phyloP scores from a whole-genome alignment of 2,888 invertebrate genomes.

The Apotomis betuletana region DNA sequence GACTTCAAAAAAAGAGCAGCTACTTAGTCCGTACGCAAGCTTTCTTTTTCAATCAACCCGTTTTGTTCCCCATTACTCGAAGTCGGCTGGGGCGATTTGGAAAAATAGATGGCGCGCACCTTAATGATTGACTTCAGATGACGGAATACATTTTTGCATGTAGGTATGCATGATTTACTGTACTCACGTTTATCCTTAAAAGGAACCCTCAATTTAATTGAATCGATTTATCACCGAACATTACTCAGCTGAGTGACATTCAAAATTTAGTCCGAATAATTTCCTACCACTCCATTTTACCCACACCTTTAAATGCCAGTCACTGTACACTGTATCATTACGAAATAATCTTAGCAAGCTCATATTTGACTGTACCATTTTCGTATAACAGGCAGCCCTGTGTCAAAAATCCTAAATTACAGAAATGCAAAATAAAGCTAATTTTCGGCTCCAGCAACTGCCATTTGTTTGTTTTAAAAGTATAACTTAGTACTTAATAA shows the following conservation, averaged over 20 bases:
- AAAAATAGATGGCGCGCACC: too few species aligned
- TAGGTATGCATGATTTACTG: neutral
- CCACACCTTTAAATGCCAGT: conserved; percentile 17
- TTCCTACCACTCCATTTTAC: conserved; percentile 16
- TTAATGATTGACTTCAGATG: too few species aligned
- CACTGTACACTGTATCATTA: neutral
- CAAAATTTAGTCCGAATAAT: conserved; percentile 14
- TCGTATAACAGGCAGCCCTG: neutral
- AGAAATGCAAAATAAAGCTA: too few species aligned
- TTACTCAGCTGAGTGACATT: conserved; percentile 29
- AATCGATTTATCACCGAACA: conserved; percentile 9
- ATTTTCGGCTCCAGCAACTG: too few species aligned
- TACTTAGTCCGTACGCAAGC: too few species aligned
- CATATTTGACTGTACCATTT: neutral
- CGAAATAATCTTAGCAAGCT: neutral
- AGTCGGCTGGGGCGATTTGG: too few species aligned
- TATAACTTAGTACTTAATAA: too few species aligned
- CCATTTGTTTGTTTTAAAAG: too few species aligned
- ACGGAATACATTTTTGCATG: too few species aligned
- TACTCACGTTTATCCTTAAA: neutral
- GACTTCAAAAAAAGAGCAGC: too few species aligned
- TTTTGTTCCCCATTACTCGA: too few species aligned
- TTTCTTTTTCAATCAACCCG: too few species aligned
- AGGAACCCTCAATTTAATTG: neutral
- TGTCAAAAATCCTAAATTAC: neutral